Conservation (phyloP, 1,140 invertebrate species). For the Caenorhabditis remanei region DNA sequence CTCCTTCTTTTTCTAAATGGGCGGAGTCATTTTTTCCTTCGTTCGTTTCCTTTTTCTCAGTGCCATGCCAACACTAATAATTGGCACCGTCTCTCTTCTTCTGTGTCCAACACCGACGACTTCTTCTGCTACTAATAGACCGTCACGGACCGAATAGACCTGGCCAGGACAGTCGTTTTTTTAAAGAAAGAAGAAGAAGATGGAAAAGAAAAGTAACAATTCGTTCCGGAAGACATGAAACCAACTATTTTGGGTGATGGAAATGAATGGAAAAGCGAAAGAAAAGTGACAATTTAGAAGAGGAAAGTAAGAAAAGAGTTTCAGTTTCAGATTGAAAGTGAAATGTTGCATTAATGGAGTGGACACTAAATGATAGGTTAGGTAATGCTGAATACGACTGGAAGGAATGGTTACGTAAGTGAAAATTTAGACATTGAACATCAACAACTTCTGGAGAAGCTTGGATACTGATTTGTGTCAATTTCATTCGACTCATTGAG, state of each 20-base stretch:
- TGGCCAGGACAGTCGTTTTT: slow-evolving; percentile 39
- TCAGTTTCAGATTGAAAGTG: not conserved
- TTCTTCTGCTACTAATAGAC: slow-evolving; percentile 48
- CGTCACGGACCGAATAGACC: slow-evolving; percentile 36
- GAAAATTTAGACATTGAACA: not conserved
- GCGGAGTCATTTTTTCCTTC: not conserved
- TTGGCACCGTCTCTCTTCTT: slow-evolving; percentile 37
- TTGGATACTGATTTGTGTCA: too few relatives aligned
- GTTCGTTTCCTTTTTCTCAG: not conserved
- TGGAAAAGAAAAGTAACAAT: slow-evolving; percentile 44
- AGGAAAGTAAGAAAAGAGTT: not conserved
- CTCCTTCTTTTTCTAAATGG: not conserved
- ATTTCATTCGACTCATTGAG: too few relatives aligned
- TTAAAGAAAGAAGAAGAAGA: not conserved
- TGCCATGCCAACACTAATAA: slow-evolving; percentile 47
- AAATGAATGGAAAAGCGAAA: not conserved
- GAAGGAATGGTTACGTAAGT: slow-evolving; percentile 21
- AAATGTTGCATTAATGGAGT: slow-evolving; percentile 53
- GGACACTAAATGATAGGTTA: slow-evolving; percentile 53
- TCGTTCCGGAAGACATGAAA: slow-evolving; percentile 27
- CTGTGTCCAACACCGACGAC: slow-evolving; percentile 32
- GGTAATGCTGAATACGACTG: not conserved
- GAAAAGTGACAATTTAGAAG: slow-evolving; percentile 30
- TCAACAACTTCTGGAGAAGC: not conserved
- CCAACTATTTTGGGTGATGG: not conserved